A percentile compares a stretch with the other conserved stretches of the same genome.
Evolutionary conservation across 2,797 vertebrate genomes (phyloP).

Genomic region (Melopsittacus undulatus): DNA sequence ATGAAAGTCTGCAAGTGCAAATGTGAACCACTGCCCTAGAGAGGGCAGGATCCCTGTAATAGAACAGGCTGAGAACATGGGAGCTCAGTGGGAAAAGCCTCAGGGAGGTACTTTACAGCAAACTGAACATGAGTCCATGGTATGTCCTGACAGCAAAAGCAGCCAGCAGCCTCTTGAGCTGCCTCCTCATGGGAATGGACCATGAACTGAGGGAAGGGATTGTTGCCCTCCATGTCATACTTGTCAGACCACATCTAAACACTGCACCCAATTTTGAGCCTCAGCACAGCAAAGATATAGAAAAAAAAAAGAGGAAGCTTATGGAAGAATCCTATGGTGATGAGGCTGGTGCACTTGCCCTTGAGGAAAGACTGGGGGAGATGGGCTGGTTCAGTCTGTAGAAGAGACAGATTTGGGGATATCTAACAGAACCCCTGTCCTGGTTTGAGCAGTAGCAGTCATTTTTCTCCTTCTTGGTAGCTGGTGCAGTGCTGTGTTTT

Average conservation of each 20-base stretch:
- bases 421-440: neutral
- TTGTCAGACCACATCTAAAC: neutral
- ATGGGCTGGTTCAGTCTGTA: neutral
- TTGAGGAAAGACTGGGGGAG: neutral
- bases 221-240: accelerated
- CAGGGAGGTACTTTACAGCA: accelerated
- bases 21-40: neutral
- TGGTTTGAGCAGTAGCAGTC: too few species aligned
- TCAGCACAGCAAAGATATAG: neutral
- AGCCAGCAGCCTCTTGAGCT: neutral
- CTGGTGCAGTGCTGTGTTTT: too few species aligned
- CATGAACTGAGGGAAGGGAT: neutral
- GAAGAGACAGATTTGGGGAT: neutral
- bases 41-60: neutral
- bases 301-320: neutral
- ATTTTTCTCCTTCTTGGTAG: too few species aligned
- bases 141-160: neutral
- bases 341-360: neutral
- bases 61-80: neutral
- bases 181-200: too few species aligned
- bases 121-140: accelerated
- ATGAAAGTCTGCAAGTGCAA: neutral
- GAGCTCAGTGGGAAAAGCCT: neutral
- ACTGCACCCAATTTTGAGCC: accelerated
- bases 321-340: accelerated